These are phyloP conservation scores for Nematostella vectensis DNA, from an alignment of 92 coral and sea anemone species.

Conservation along the genomic window DNA sequence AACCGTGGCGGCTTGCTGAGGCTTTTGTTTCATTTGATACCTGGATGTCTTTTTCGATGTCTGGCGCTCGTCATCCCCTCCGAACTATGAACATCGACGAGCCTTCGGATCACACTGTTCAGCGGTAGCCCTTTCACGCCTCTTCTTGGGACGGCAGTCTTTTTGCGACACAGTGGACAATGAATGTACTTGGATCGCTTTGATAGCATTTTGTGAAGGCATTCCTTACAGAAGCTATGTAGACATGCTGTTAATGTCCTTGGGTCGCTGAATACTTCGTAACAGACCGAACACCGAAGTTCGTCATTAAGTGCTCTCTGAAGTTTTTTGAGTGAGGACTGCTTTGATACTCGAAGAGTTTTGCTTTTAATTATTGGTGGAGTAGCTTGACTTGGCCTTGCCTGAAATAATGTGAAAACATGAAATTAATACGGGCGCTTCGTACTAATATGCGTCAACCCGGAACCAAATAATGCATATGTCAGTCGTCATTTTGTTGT, in stretches of 20 bases:
- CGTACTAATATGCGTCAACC: no score
- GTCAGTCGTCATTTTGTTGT: no score
- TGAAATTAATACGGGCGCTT: no score
- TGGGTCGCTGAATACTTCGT: constrained; percentile 3
- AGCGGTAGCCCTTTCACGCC: constrained; percentile 10
- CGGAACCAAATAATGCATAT: no score
- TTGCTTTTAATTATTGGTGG: no score
- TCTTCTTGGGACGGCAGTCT: constrained; percentile 11
- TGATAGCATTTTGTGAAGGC: constrained; percentile 12
- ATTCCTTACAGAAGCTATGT: constrained; percentile 12
- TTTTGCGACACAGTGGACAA: constrained; percentile 24
- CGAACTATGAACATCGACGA: neutral
- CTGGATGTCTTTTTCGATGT: no score
- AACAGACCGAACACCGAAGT: constrained; percentile 15
- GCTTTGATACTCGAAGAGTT: no score
- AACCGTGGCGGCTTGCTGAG: no score
- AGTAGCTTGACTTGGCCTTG: no score
- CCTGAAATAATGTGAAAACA: no score
- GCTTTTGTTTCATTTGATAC: no score
- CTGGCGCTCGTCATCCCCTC: neutral
- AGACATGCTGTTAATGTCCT: constrained; percentile 6
- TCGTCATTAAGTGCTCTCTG: constrained; percentile 5
- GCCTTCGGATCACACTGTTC: constrained; percentile 12
- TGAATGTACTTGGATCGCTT: constrained; percentile 9
- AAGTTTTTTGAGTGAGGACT: no score